These are phyloP conservation scores for Cyanoliseus patagonus DNA, from an alignment of 2,113 vertebrate genomes.

Conservation along the genomic window DNA sequence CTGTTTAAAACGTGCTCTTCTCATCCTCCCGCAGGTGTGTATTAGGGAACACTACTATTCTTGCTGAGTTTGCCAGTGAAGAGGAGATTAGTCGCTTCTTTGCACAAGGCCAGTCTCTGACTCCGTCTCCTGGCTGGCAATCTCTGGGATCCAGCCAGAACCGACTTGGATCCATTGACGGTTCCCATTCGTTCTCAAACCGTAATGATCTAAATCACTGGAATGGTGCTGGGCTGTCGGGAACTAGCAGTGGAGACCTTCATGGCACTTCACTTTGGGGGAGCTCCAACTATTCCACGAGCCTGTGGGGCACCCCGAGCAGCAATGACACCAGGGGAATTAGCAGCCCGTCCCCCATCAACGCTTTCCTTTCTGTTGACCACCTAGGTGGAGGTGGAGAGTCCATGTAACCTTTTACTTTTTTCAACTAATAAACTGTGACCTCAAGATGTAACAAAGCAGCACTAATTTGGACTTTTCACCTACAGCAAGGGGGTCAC, in stretches of 20 bases:
- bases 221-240: conserved; percentile 90
- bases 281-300: conserved; percentile 93
- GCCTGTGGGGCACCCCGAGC: conserved; percentile 93
- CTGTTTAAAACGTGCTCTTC: background rate
- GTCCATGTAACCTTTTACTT: conserved; percentile 87
- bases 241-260: conserved; percentile 86
- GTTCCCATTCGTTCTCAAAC: conserved; percentile 91
- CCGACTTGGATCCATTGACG: conserved; percentile 87
- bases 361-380: conserved; percentile 97
- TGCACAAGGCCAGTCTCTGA: conserved; percentile 99
- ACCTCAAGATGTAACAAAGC: conserved; percentile 85
- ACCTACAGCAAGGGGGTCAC: conserved; percentile 88
- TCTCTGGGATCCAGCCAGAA: conserved; percentile 90
- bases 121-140: conserved; percentile 94
- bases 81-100: conserved; percentile 99
- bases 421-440: conserved; percentile 83
- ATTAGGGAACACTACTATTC: conserved; percentile 99
- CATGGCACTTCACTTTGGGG: conserved; percentile 97
- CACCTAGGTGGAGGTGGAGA: conserved; percentile 93
- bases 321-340: conserved; percentile 87
- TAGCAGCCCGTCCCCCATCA: conserved; percentile 93
- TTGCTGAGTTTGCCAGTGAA: conserved; percentile 99
- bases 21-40: conserved; percentile 86
- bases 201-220: conserved; percentile 94
- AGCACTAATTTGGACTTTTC: conserved; percentile 91